These are phyloP conservation scores for Aurelia aurita DNA, from an alignment of 30 jellyfish, hydroid and myxozoan species.

Conservation along the genomic window DNA sequence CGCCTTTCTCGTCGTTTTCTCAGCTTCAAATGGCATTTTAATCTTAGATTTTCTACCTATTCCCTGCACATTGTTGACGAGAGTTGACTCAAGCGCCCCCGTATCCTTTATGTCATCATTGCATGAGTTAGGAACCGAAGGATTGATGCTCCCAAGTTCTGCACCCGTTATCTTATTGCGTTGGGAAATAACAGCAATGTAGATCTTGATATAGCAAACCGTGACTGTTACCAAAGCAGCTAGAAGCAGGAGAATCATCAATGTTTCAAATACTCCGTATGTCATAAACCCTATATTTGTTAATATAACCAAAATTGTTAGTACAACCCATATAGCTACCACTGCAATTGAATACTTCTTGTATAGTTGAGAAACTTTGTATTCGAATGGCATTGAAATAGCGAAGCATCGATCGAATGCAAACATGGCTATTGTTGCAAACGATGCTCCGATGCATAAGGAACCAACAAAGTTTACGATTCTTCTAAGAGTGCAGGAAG, in stretches of 20 bases:
- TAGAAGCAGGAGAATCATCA: neutral
- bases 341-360: constrained; percentile 18
- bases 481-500: neutral
- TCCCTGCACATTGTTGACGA: too few relatives aligned
- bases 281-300: neutral
- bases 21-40: too few relatives aligned
- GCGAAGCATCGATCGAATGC: constrained; percentile 61
- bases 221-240: neutral
- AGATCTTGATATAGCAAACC: neutral
- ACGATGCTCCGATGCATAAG: constrained; percentile 39
- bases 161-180: neutral
- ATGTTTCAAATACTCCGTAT: neutral
- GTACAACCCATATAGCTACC: constrained; percentile 8
- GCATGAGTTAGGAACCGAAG: too few relatives aligned
- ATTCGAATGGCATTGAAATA: constrained; percentile 14
- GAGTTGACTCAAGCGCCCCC: too few relatives aligned
- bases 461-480: constrained; percentile 12
- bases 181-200: neutral
- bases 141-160: too few relatives aligned
- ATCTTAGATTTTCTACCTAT: too few relatives aligned
- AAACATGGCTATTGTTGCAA: constrained; percentile 21
- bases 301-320: neutral
- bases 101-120: too few relatives aligned
- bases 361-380: neutral
- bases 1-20: too few relatives aligned